Percentiles rank a stretch among this genome's conserved stretches.
phyloP scores from a whole-genome alignment of 2,888 invertebrate genomes.

The Actias luna region DNA sequence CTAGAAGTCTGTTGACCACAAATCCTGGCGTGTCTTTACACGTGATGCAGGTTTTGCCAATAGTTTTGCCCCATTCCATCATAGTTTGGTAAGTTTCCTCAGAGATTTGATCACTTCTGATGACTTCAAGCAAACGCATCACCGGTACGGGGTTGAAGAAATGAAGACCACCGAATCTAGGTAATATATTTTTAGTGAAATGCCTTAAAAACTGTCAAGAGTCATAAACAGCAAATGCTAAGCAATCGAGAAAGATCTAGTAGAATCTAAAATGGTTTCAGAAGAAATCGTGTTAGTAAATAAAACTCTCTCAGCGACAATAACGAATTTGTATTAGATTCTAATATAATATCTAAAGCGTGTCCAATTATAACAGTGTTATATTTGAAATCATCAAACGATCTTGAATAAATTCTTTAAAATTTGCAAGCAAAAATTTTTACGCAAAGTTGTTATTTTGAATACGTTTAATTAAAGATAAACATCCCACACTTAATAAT shows the following conservation, averaged over 20 bases:
- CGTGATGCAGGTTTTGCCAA: constrained; percentile 92
- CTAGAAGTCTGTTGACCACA: constrained; percentile 93
- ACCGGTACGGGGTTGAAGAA: constrained; percentile 96
- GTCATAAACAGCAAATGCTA: background rate
- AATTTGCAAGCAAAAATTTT: too few relatives aligned
- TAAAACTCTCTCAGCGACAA: too few relatives aligned
- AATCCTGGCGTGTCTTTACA: constrained; percentile 97
- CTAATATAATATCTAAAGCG: too few relatives aligned
- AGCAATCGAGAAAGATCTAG: too few relatives aligned
- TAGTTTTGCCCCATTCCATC: constrained; percentile 89
- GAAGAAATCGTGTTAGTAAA: background rate
- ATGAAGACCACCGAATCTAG: constrained; percentile 91
- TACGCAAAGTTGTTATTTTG: too few relatives aligned
- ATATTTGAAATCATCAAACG: too few relatives aligned
- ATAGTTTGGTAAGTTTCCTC: constrained; percentile 88
- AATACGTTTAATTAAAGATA: too few relatives aligned
- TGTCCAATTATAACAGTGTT: too few relatives aligned
- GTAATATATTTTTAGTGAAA: background rate
- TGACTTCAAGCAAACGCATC: constrained; percentile 93
- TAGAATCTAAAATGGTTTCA: background rate
- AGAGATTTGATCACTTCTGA: constrained; percentile 88
- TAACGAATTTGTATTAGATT: too few relatives aligned
- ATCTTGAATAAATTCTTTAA: too few relatives aligned
- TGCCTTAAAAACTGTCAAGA: background rate
- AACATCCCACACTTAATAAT: too few relatives aligned